phyloP scores from a whole-genome alignment of 2,888 invertebrate species.

The Saturnia japonica region DNA sequence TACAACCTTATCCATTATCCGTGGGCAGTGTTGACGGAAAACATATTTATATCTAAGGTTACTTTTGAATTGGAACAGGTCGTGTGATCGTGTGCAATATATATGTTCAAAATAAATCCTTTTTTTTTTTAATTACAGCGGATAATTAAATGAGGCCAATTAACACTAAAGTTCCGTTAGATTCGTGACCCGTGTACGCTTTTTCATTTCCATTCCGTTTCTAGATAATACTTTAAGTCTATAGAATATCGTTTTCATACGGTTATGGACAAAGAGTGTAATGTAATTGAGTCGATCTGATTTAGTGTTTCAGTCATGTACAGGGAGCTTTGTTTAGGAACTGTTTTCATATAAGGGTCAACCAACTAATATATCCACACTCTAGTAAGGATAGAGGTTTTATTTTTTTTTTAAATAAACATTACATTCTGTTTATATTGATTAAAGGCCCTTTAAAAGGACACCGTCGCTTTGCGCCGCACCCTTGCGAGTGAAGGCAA shows the following conservation, averaged over 20 bases:
- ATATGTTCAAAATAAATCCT: neutral
- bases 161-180: neutral
- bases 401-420: too few relatives aligned
- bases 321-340: slow-evolving; percentile 25
- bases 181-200: neutral
- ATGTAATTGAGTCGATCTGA: slow-evolving; percentile 25
- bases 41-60: neutral
- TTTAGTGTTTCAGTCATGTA: slow-evolving; percentile 20
- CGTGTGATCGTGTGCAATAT: neutral
- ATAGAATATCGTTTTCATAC: slow-evolving; percentile 27
- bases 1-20: neutral
- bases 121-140: neutral
- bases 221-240: slow-evolving; percentile 1
- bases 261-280: slow-evolving; percentile 26
- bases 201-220: neutral
- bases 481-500: too few relatives aligned
- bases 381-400: too few relatives aligned
- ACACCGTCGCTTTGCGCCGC: too few relatives aligned
- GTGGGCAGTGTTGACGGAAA: slow-evolving; percentile 2
- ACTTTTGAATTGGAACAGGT: neutral
- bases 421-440: too few relatives aligned
- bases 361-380: neutral
- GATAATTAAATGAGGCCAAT: neutral
- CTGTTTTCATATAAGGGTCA: neutral
- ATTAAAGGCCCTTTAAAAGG: too few relatives aligned